Conservation (phyloP, 2,888 invertebrate species). For the Drosophila robusta region DNA sequence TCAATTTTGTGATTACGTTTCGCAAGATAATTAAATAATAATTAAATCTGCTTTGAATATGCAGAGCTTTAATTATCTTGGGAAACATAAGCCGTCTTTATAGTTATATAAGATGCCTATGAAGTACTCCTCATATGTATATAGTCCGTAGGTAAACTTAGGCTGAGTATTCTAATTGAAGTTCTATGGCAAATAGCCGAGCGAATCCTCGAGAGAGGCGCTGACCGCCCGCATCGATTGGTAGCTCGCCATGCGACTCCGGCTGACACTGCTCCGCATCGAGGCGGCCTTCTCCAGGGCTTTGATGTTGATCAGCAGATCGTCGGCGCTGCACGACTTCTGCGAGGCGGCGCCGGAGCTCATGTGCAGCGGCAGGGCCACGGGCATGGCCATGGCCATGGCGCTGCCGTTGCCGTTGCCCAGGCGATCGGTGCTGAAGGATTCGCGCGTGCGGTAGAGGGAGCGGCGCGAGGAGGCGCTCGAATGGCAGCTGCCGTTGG, state of each 20-base stretch:
- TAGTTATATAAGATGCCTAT: conserved; percentile 12
- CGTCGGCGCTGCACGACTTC: conserved; percentile 82
- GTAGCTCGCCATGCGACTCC: conserved; percentile 78
- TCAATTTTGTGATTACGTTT: conserved; percentile 74
- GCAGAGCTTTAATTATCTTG: conserved; percentile 64
- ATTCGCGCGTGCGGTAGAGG: conserved; percentile 75
- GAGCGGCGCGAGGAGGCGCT: conserved; percentile 65
- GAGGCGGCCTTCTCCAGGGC: conserved; percentile 81
- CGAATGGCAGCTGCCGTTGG: conserved; percentile 68
- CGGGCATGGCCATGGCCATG: conserved; percentile 43
- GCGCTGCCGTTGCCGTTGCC: conserved; percentile 43
- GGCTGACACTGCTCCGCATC: conserved; percentile 64
- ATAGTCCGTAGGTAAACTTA: conserved; percentile 3
- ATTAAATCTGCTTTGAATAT: too few species aligned
- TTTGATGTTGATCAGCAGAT: conserved; percentile 81
- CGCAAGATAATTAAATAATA: conserved; percentile 71
- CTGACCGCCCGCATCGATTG: conserved; percentile 84
- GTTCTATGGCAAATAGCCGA: conserved; percentile 85
- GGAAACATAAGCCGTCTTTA: conserved; percentile 78
- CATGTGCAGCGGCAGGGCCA: conserved; percentile 48
- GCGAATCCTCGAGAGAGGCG: conserved; percentile 85
- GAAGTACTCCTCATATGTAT: not conserved
- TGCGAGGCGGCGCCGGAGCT: conserved; percentile 59
- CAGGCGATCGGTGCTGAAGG: conserved; percentile 76
- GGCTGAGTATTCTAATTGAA: conserved; percentile 42